A percentile compares a stretch with the other conserved stretches of the same genome.
Conservation (phyloP, 2,113 vertebrate species). For the Scolopax mira region DNA sequence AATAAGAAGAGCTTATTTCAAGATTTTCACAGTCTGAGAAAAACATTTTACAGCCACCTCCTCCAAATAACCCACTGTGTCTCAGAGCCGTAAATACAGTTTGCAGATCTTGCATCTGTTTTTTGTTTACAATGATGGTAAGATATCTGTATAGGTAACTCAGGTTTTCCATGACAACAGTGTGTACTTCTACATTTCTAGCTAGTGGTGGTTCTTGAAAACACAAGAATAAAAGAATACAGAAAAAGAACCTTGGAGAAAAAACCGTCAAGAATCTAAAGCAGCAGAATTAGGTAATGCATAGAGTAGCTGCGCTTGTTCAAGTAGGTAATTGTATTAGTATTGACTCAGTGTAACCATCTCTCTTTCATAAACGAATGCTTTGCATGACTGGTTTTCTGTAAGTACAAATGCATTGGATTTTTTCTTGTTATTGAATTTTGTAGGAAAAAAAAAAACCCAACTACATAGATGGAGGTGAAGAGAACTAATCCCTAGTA, state of each 20-base stretch:
- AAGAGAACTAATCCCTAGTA: conserved; percentile 8
- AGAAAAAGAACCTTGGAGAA: neutral
- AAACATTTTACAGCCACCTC: neutral
- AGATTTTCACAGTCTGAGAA: neutral
- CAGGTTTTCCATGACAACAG: conserved; percentile 70
- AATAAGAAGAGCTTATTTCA: neutral
- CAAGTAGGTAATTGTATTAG: conserved; percentile 53
- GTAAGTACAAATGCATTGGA: neutral
- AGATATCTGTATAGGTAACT: conserved; percentile 22
- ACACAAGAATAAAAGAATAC: conserved; percentile 25
- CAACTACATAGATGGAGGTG: neutral
- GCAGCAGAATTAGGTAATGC: neutral
- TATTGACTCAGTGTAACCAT: conserved; percentile 37
- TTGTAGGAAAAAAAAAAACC: neutral
- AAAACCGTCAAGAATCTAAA: neutral
- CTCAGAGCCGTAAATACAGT: neutral
- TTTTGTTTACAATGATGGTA: conserved; percentile 27
- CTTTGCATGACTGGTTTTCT: conserved; percentile 39
- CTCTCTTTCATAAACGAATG: conserved; percentile 11
- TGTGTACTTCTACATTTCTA: conserved; percentile 30
- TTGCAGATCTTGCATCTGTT: conserved; percentile 1
- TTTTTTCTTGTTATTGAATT: conserved; percentile 28
- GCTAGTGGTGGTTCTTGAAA: conserved; percentile 38
- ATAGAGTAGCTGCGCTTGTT: conserved; percentile 22
- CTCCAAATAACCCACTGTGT: neutral